phyloP scores from a whole-genome alignment of 1,140 invertebrate genomes.

The Drosophila rhopaloa region DNA sequence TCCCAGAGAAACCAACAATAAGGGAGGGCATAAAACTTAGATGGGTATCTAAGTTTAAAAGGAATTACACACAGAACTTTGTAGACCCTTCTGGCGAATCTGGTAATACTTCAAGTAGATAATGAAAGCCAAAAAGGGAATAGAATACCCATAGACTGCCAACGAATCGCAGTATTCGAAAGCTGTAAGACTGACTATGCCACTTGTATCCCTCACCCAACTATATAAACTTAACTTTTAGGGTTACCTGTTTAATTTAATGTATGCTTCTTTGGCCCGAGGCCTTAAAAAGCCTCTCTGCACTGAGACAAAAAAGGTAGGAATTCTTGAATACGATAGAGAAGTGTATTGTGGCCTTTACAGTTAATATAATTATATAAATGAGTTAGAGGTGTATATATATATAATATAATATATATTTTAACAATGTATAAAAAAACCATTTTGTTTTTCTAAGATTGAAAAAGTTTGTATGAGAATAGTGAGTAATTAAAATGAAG shows the following conservation, averaged over 20 bases:
- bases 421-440: too few species aligned
- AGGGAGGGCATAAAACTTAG: constrained; percentile 4
- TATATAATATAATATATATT: too few species aligned
- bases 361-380: too few species aligned
- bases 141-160: background rate
- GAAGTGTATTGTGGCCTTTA: too few species aligned
- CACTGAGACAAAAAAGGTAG: background rate
- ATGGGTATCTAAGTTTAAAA: constrained; percentile 23
- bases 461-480: too few species aligned
- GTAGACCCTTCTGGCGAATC: background rate
- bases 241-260: constrained; percentile 2
- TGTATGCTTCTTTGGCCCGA: background rate
- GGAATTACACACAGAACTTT: constrained; percentile 15
- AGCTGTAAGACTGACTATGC: background rate
- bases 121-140: background rate
- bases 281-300: background rate
- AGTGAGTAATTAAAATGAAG: too few species aligned
- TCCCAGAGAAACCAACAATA: constrained; percentile 7
- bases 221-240: background rate
- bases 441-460: too few species aligned
- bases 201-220: background rate
- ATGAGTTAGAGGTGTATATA: too few species aligned
- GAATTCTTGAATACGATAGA: too few species aligned
- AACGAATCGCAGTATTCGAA: background rate
- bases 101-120: background rate